Evolutionary conservation across 2,888 invertebrate species (phyloP).

Genomic region (Idaea biselata): DNA sequence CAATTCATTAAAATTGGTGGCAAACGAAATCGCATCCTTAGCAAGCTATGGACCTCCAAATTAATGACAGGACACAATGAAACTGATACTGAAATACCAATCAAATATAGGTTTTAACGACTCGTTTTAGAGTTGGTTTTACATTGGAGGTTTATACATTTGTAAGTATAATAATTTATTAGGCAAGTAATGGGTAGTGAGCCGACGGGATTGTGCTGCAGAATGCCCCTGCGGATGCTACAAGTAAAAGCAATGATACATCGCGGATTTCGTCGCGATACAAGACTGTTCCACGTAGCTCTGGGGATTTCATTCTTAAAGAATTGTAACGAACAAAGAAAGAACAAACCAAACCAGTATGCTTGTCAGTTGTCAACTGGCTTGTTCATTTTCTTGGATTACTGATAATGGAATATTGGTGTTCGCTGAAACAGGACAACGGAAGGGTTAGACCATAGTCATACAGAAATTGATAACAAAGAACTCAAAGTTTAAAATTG

Average conservation of each 20-base stretch:
- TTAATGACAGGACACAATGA: slow-evolving; percentile 61
- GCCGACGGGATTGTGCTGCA: slow-evolving; percentile 53
- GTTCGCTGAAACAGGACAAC: background rate
- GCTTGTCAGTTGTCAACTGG: no score
- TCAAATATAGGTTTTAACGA: slow-evolving; percentile 2
- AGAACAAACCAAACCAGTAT: no score
- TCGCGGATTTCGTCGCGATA: slow-evolving; percentile 65
- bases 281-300: slow-evolving; percentile 40
- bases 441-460: no score
- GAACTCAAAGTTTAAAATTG: no score
- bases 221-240: slow-evolving; percentile 66
- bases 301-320: slow-evolving; percentile 9
- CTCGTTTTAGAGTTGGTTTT: background rate
- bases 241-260: slow-evolving; percentile 73
- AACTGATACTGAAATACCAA: slow-evolving; percentile 11
- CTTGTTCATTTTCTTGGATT: no score
- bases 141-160: background rate
- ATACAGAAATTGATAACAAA: no score
- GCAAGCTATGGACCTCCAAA: slow-evolving; percentile 49
- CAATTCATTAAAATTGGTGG: slow-evolving; percentile 39
- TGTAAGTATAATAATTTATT: slow-evolving; percentile 47
- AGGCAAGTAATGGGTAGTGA: slow-evolving; percentile 45
- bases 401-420: no score
- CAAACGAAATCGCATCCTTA: slow-evolving; percentile 67
- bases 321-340: no score